phyloP scores from a whole-genome alignment of 2,113 vertebrate species.

The Sphaerodactylus townsendi region DNA sequence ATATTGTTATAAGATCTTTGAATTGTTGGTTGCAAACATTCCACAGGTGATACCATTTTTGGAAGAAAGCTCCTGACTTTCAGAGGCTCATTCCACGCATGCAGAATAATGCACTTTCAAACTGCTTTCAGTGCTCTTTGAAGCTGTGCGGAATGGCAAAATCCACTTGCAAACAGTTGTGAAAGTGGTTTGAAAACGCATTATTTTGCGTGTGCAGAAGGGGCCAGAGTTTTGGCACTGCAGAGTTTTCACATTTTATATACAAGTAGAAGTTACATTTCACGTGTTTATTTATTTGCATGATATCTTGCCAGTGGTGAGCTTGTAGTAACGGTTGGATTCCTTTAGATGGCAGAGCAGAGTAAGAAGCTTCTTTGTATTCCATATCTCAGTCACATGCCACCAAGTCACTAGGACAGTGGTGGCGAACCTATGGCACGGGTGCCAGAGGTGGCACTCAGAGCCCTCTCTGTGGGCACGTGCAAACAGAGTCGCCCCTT shows the following conservation, averaged over 20 bases:
- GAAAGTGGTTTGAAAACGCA: too few relatives aligned
- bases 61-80: background rate
- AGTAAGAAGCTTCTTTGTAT: background rate
- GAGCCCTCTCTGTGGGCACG: too few relatives aligned
- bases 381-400: background rate
- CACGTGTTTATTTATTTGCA: background rate
- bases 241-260: background rate
- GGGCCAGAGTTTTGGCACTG: background rate
- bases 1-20: background rate
- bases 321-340: constrained; percentile 22
- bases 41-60: background rate
- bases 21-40: background rate
- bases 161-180: too few relatives aligned
- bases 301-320: background rate
- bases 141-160: too few relatives aligned
- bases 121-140: too few relatives aligned
- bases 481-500: too few relatives aligned
- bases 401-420: too few relatives aligned
- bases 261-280: background rate
- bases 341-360: constrained; percentile 44
- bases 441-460: too few relatives aligned
- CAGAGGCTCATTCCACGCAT: too few relatives aligned
- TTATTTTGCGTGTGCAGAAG: too few relatives aligned
- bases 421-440: too few relatives aligned
- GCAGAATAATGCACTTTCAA: too few relatives aligned